Evolutionary conservation across 2,113 vertebrate species (phyloP).

Genomic region (Rhodinocichla rosea): DNA sequence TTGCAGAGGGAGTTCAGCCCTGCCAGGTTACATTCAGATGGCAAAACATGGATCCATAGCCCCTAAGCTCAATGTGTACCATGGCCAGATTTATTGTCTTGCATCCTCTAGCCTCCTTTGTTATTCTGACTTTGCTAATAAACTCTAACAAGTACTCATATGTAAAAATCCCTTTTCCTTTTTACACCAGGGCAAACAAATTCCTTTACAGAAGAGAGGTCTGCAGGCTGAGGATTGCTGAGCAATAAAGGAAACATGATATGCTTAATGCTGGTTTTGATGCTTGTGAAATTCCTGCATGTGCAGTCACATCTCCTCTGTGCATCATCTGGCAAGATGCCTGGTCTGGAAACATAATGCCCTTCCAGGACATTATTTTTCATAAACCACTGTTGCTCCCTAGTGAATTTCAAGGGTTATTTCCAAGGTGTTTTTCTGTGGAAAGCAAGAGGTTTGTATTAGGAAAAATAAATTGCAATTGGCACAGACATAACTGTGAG

Average conservation of each 20-base stretch:
- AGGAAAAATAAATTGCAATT: not conserved
- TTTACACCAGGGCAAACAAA: conserved; percentile 68
- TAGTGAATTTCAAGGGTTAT: not conserved
- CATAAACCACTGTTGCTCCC: not conserved
- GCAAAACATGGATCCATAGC: not conserved
- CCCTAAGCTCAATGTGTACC: not conserved
- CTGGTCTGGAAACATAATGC: conserved; percentile 23
- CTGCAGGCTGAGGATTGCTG: conserved; percentile 39
- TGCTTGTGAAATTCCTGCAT: conserved; percentile 44
- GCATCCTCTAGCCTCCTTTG: conserved; percentile 36
- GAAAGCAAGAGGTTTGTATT: not conserved
- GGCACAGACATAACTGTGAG: not conserved
- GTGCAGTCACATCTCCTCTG: conserved; percentile 27
- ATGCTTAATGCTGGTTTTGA: not conserved
- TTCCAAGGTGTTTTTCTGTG: not conserved
- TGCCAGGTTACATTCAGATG: not conserved
- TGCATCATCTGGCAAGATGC: conserved; percentile 29
- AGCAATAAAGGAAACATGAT: conserved; percentile 45
- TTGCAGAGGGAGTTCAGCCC: not conserved
- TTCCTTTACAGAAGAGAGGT: not conserved
- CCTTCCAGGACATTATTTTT: conserved; percentile 39
- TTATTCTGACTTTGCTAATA: conserved; percentile 16
- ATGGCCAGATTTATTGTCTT: conserved; percentile 28
- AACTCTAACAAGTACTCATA: not conserved
- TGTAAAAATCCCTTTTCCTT: not conserved